Evolutionary conservation across 2,797 vertebrate genomes (phyloP), one percentile per base, ranked within the genome.

Genomic region (Ciconia nigra): DNA sequence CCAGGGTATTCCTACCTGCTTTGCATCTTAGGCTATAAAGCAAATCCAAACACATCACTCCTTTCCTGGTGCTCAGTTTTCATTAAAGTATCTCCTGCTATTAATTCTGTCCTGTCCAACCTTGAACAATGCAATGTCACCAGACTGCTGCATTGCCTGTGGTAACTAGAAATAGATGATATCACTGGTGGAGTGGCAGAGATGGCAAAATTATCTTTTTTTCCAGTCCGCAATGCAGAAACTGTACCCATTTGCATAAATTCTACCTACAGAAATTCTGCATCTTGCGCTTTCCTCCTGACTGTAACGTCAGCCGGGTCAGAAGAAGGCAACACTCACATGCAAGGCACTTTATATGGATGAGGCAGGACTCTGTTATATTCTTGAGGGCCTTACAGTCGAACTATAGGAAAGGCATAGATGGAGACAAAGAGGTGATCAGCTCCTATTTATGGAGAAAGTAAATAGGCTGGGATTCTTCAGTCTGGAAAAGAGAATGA

Each of bases 1-100:
- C 86, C 96, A 97, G 39, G 41, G 13, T 87, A n/a, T 83, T 92
- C 71, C 83, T 85, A 93, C 74, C 74, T 97, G 78, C 74, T 94
- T 94, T 96, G 92, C 83, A 94, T 96, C 61, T 61, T 29, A 46
- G 90, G 49, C 76, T 85, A 37, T 69, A 89, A 93, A 83, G 57
- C 63, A 83, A 85, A 96, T 87, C 69, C 72, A 87, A 89, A 89
- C 84, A 74, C 33, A 85, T 73, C 28, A 11, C 71, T 81, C 33
- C 57, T 78, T 85, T 84, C 67, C 61, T 42, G 52, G 31, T 71
- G 41, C 63, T 96, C 12, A 3, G 29, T 74, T 93, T 89, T 83
- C 78, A 78, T 83, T 77, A 21, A 87, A 87, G 29, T 51, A 47
- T 44, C 67, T 92, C 59, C 65, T 91, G 67, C 71, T 87, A 66